phyloP scores from a whole-genome alignment of 2,888 invertebrate genomes.

The Eupithecia subumbrata region DNA sequence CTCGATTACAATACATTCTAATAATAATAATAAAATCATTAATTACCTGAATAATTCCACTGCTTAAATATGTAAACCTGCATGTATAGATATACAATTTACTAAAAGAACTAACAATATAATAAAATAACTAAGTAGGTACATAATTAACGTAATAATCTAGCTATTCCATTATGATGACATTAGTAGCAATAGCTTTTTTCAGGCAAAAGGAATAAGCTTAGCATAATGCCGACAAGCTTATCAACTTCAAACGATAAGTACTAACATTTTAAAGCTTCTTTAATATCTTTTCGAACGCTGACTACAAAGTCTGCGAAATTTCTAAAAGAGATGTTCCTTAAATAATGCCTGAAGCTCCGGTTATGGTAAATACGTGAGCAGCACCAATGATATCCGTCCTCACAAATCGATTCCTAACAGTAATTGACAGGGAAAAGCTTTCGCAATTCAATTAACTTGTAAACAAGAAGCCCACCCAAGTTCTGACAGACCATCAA shows the following conservation, averaged over 20 bases:
- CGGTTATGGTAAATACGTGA: slow-evolving; percentile 38
- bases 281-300: neutral
- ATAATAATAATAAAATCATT: too few relatives aligned
- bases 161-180: too few relatives aligned
- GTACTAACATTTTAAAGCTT: neutral
- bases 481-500: slow-evolving; percentile 32
- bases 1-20: neutral
- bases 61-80: too few relatives aligned
- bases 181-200: too few relatives aligned
- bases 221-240: too few relatives aligned
- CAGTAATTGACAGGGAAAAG: slow-evolving; percentile 35
- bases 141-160: too few relatives aligned
- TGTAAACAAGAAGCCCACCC: slow-evolving; percentile 33
- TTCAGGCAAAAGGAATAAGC: too few relatives aligned
- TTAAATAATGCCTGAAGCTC: slow-evolving; percentile 32
- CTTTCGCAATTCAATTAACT: slow-evolving; percentile 30
- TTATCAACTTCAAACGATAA: neutral
- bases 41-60: too few relatives aligned
- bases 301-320: neutral
- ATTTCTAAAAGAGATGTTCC: slow-evolving; percentile 31
- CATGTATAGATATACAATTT: too few relatives aligned
- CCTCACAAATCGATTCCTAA: slow-evolving; percentile 30
- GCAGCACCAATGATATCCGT: slow-evolving; percentile 28
- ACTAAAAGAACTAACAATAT: too few relatives aligned
- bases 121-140: too few relatives aligned